These are phyloP conservation scores for Enteromius paludinosus DNA, from an alignment of 2,797 vertebrate genomes.

Conservation along the genomic window DNA sequence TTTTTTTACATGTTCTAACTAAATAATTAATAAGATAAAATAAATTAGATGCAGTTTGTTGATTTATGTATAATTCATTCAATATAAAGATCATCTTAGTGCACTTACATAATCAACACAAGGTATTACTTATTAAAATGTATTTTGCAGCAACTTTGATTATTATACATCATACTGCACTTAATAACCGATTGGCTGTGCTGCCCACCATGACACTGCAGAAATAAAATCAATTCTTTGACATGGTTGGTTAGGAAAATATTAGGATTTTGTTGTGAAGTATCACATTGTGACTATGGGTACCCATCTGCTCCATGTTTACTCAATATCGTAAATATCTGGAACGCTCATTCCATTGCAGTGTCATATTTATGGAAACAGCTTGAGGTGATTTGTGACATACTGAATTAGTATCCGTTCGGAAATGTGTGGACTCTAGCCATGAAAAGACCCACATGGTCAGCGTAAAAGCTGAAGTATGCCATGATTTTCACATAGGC, in stretches of 20 bases:
- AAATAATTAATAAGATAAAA: neutral
- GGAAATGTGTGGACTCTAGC: neutral
- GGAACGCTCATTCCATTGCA: neutral
- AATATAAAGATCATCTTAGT: neutral
- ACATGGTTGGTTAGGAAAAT: neutral
- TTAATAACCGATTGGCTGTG: neutral
- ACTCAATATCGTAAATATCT: neutral
- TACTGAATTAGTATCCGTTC: constrained; percentile 8
- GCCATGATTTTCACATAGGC: neutral
- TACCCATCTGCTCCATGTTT: neutral
- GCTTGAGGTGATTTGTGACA: constrained; percentile 34
- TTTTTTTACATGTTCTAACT: neutral
- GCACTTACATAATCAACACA: neutral
- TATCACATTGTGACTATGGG: neutral
- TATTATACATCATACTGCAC: neutral
- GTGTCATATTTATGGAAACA: constrained; percentile 8
- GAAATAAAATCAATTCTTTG: constrained; percentile 1
- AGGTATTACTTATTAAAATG: no score
- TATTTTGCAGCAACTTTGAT: neutral
- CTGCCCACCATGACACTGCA: neutral
- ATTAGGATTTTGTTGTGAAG: neutral
- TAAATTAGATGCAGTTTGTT: neutral
- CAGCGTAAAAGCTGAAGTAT: neutral
- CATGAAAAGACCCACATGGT: constrained; percentile 4
- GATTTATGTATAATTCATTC: neutral